A percentile compares a stretch with the other conserved stretches of the same genome.
Conservation (phyloP, 2,797 vertebrate genomes). For the Neopelma chrysocephalum region DNA sequence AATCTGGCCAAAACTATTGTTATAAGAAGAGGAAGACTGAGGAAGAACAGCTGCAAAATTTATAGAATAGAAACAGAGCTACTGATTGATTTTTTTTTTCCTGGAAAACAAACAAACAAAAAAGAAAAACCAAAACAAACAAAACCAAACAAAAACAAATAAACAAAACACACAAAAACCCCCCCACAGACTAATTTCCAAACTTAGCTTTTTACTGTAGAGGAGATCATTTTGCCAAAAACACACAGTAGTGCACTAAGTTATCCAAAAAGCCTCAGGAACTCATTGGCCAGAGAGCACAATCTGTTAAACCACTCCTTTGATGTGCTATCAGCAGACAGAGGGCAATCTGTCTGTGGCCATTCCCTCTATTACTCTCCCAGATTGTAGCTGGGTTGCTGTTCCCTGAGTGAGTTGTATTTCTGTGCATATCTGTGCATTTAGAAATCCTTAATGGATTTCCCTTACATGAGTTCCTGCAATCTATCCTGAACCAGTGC, state of each 20-base stretch:
- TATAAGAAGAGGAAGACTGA: not conserved
- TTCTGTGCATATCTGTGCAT: not conserved
- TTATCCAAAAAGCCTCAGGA: constrained; percentile 22
- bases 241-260: not conserved
- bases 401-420: not conserved
- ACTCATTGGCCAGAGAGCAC: constrained; percentile 2
- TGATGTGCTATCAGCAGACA: not conserved
- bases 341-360: not conserved
- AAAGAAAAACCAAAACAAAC: too few relatives aligned
- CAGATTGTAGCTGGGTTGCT: not conserved
- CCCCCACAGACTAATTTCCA: not conserved
- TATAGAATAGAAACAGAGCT: not conserved
- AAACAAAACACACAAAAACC: too few relatives aligned
- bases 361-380: not conserved
- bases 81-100: not conserved
- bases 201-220: not conserved
- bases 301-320: not conserved
- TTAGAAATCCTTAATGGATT: not conserved
- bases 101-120: not conserved
- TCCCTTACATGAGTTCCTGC: not conserved
- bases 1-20: not conserved
- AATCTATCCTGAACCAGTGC: not conserved
- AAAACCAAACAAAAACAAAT: too few relatives aligned
- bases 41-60: not conserved
- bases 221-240: not conserved